phyloP scores from a whole-genome alignment of 2,113 vertebrate genomes.

The Gracilinanus agilis region DNA sequence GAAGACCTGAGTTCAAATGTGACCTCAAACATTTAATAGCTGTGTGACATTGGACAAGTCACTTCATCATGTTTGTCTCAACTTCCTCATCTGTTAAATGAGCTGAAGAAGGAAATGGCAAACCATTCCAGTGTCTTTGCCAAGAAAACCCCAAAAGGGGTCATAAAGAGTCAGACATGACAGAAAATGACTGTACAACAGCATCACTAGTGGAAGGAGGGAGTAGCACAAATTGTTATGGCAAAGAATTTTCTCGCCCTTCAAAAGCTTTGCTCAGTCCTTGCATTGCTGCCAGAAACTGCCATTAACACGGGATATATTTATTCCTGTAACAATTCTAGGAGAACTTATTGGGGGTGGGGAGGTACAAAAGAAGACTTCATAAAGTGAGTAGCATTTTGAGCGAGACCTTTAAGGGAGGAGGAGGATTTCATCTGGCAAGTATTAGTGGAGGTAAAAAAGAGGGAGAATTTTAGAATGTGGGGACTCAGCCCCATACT shows the following conservation, averaged over 20 bases:
- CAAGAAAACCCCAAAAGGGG: too few relatives aligned
- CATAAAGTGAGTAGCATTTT: not conserved
- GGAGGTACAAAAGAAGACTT: not conserved
- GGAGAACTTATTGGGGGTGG: not conserved
- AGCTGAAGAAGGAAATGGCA: too few relatives aligned
- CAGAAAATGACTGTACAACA: not conserved
- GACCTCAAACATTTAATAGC: not conserved
- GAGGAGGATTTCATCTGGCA: not conserved
- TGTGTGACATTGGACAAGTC: not conserved
- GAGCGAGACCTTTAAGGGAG: not conserved
- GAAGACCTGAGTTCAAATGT: not conserved
- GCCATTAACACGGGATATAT: not conserved
- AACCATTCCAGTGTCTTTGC: too few relatives aligned
- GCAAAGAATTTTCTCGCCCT: not conserved
- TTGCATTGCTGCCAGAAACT: not conserved
- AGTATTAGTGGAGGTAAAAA: not conserved
- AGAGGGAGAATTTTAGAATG: not conserved
- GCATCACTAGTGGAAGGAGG: not conserved
- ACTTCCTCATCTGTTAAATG: not conserved
- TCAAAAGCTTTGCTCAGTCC: not conserved
- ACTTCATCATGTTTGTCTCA: not conserved
- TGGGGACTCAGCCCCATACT: not conserved
- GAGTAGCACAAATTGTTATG: not conserved
- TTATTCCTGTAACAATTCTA: not conserved
- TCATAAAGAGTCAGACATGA: too few relatives aligned